phyloP scores from a whole-genome alignment of 2,888 invertebrate genomes.

The Lutraria lutraria region DNA sequence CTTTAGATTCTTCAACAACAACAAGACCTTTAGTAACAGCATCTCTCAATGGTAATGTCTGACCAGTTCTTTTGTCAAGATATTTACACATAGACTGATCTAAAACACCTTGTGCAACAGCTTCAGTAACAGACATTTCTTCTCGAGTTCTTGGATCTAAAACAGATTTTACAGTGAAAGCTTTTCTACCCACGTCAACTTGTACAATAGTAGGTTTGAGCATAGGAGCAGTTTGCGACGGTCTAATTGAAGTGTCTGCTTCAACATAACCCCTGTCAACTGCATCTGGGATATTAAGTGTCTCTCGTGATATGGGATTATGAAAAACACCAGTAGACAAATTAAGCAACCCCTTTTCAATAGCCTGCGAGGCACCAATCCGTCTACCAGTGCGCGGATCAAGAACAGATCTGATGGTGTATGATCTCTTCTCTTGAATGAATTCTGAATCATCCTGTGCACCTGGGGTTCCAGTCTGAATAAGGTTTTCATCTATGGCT shows the following conservation, averaged over 20 bases:
- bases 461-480: constrained; percentile 69
- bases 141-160: constrained; percentile 92
- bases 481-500: constrained; percentile 73
- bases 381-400: constrained; percentile 93
- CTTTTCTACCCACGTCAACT: constrained; percentile 58
- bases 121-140: constrained; percentile 76
- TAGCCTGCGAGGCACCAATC: constrained; percentile 88
- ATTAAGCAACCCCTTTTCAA: constrained; percentile 86
- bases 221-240: constrained; percentile 29
- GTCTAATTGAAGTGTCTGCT: constrained; percentile 83
- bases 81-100: constrained; percentile 78
- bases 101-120: constrained; percentile 75
- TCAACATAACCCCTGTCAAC: constrained; percentile 92
- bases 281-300: constrained; percentile 91
- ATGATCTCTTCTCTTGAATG: constrained; percentile 71
- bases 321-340: constrained; percentile 87
- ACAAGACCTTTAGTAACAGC: constrained; percentile 74
- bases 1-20: constrained; percentile 62
- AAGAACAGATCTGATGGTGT: constrained; percentile 88
- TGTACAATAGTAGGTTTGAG: constrained; percentile 61
- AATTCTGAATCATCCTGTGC: constrained; percentile 42
- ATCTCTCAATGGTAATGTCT: constrained; percentile 74
- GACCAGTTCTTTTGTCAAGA: constrained; percentile 71
- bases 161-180: constrained; percentile 86
- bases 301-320: constrained; percentile 85